These are phyloP conservation scores for Agriopis leucophaearia DNA, from an alignment of 2,888 invertebrate species.

Conservation along the genomic window DNA sequence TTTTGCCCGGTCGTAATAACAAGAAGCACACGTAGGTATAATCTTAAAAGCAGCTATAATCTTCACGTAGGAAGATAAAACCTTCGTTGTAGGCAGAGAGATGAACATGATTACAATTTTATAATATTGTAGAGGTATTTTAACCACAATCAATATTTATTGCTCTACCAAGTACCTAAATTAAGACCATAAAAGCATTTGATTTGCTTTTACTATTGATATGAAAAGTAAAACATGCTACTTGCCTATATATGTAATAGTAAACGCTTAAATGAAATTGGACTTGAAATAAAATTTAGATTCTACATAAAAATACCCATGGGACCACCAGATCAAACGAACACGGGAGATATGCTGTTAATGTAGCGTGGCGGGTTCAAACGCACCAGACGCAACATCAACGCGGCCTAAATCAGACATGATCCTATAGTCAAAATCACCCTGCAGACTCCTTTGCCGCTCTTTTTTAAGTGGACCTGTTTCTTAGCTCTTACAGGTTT, in stretches of 20 bases:
- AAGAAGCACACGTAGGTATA: constrained; percentile 16
- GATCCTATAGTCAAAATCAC: no score
- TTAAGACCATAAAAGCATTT: background rate
- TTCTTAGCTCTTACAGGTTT: no score
- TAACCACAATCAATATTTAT: background rate
- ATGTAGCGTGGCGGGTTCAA: no score
- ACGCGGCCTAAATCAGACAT: no score
- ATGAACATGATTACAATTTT: constrained; percentile 18
- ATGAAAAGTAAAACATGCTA: background rate
- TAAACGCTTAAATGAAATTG: background rate
- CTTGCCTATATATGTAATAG: background rate
- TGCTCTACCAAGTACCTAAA: background rate
- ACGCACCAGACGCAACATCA: no score
- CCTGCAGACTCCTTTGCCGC: no score
- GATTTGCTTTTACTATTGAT: background rate
- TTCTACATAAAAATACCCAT: no score
- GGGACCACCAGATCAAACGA: no score
- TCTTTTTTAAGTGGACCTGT: no score
- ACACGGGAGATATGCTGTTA: no score
- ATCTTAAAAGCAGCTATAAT: constrained; percentile 7
- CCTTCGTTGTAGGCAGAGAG: constrained; percentile 9
- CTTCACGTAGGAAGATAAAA: constrained; percentile 17
- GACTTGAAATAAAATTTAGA: background rate
- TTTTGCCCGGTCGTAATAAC: constrained; percentile 32
- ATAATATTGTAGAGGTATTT: constrained; percentile 8